Evolutionary conservation across 2,888 invertebrate genomes (phyloP).

Genomic region (Byasa hedistus): DNA sequence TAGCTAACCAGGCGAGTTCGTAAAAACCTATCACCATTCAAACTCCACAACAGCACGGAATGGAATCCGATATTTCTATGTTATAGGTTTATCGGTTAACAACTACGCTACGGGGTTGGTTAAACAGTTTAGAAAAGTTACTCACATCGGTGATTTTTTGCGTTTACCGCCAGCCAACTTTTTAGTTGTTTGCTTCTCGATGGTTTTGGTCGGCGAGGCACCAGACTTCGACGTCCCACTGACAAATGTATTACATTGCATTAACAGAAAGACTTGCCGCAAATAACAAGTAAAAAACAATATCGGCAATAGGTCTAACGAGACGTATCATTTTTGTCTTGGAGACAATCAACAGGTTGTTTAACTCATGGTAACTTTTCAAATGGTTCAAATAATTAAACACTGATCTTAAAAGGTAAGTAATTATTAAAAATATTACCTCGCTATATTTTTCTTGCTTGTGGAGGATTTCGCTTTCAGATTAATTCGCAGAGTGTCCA

Average conservation of each 20-base stretch:
- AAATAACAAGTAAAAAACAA: no score
- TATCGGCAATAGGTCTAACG: no score
- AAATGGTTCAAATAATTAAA: neutral
- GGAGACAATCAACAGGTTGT: no score
- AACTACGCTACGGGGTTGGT: no score
- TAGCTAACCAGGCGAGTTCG: no score
- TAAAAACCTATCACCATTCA: no score
- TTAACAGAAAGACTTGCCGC: no score
- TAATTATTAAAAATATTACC: constrained; percentile 39
- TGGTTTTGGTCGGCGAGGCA: neutral
- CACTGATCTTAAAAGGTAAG: neutral
- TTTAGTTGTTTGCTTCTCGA: neutral
- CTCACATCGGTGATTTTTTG: neutral
- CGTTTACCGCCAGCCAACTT: neutral
- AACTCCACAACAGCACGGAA: no score
- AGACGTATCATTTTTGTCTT: no score
- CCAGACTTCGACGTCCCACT: neutral
- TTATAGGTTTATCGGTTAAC: no score
- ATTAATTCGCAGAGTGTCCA: constrained; percentile 48
- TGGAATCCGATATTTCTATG: no score
- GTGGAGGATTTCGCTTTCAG: constrained; percentile 40
- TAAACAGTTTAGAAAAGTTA: neutral
- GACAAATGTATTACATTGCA: neutral
- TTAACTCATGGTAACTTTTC: no score
- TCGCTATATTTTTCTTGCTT: constrained; percentile 42